Conservation (phyloP, 2,888 invertebrate genomes). For the Aleiodes leptofemur region DNA sequence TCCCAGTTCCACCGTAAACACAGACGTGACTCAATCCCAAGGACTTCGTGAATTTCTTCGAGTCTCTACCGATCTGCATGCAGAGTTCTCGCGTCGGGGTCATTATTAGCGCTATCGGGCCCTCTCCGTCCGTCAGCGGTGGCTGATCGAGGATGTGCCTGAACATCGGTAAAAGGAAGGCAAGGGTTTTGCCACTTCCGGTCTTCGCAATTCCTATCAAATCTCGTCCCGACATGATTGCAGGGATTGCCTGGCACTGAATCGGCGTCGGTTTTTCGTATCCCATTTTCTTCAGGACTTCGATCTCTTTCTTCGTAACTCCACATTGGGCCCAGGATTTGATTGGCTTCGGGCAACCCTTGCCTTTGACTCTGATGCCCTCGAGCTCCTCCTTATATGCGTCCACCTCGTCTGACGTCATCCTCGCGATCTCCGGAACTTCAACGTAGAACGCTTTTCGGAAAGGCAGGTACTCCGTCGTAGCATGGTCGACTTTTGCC, state of each 20-base stretch:
- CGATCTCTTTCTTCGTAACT: slow-evolving; percentile 95
- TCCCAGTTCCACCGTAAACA: slow-evolving; percentile 99
- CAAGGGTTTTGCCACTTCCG: slow-evolving; percentile 98
- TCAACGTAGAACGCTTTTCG: slow-evolving; percentile 98
- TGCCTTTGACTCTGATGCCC: slow-evolving; percentile 96
- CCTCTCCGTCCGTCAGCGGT: slow-evolving; percentile 95
- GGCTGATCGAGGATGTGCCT: slow-evolving; percentile 96
- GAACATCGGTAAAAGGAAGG: slow-evolving; percentile 98
- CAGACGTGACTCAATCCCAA: slow-evolving; percentile 92
- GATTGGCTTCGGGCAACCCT: slow-evolving; percentile 96
- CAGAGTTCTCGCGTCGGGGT: slow-evolving; percentile 98
- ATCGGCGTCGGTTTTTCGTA: slow-evolving; percentile 99
- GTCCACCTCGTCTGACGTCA: slow-evolving; percentile 92
- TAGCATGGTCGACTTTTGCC: slow-evolving; percentile 93
- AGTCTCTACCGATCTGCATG: slow-evolving; percentile 98
- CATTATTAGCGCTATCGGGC: slow-evolving; percentile 98
- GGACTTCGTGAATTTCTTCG: slow-evolving; percentile 94
- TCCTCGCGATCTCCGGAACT: slow-evolving; percentile 94
- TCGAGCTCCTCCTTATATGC: slow-evolving; percentile 92
- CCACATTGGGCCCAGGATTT: slow-evolving; percentile 99
- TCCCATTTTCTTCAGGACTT: slow-evolving; percentile 90
- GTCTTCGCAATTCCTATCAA: slow-evolving; percentile 99
- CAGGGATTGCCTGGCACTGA: slow-evolving; percentile 97
- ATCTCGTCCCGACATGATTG: slow-evolving; percentile 97
- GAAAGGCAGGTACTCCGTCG: slow-evolving; percentile 91